phyloP scores from a whole-genome alignment of 2,113 vertebrate genomes.

The Catharus minimus region DNA sequence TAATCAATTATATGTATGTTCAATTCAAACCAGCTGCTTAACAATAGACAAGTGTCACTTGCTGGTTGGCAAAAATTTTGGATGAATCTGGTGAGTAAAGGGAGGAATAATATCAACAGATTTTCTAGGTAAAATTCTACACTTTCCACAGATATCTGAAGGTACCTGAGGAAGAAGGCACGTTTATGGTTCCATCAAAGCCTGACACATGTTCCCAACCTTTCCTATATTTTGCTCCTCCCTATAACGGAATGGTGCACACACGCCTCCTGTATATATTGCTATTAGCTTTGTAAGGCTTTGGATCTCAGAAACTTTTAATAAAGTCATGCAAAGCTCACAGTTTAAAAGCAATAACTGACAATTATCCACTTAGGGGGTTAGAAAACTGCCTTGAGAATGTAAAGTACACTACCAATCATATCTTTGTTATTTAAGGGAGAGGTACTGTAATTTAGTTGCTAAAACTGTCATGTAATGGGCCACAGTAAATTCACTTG shows the following conservation, averaged over 20 bases:
- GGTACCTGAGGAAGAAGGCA: not conserved
- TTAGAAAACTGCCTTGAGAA: conserved; percentile 69
- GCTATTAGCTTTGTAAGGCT: not conserved
- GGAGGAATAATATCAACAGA: not conserved
- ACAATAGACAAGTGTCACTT: not conserved
- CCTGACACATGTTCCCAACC: not conserved
- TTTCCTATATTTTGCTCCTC: not conserved
- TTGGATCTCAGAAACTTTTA: conserved; percentile 50
- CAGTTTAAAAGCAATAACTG: conserved; percentile 69
- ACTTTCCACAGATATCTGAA: not conserved
- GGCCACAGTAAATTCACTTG: conserved; percentile 57
- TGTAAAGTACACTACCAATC: conserved; percentile 63
- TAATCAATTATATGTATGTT: fast-evolving
- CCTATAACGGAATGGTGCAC: fast-evolving
- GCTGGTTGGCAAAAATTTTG: not conserved
- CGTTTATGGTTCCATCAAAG: fast-evolving
- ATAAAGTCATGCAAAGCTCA: conserved; percentile 45
- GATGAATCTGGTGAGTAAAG: not conserved
- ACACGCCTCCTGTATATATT: not conserved
- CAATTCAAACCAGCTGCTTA: fast-evolving
- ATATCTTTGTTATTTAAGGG: conserved; percentile 73
- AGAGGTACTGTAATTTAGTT: conserved; percentile 63
- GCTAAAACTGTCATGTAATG: conserved; percentile 43
- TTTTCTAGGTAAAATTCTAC: not conserved
- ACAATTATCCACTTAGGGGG: conserved; percentile 72